Evolutionary conservation across 2,113 vertebrate genomes (phyloP), one percentile per base, ranked within the genome.

Genomic region (Barnardius zonarius): DNA sequence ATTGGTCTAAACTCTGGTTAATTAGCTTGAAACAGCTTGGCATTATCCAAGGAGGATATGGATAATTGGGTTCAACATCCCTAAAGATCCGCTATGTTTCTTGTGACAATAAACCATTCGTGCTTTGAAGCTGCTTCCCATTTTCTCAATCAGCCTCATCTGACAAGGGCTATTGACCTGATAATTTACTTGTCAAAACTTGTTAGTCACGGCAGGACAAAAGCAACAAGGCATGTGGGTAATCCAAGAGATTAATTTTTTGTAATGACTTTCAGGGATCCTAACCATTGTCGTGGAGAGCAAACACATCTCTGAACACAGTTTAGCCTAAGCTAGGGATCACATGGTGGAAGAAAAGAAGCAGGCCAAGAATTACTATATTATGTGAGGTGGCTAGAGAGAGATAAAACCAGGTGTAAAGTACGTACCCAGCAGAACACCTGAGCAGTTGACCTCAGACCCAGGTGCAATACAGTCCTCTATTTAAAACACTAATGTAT

Each of bases 111-210:
- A 96, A 95, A 93, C 88, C 89, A 77, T 95, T 96, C 59, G 72
- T 76, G 81, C 86, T 97, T 81, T 86, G 95, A 95, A 96, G 83
- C 78, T 79, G 83, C 69, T 93, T 93, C 92, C 74, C 22, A 0
- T 95, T 95, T 93, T 80, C 87, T 88, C 86, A 48, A 81, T 90
- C 96, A 93, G 93, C 70, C 82, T 85, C 9, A 14, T 87, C 91
- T 96, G 95, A 95, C 87, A 96, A 95, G 95, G 96, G 87, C 89
- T 95, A 97, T 84, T 92, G 92, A 96, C 90, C 93, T 91, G 94
- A 87, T 96, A 97, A 97, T 97, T 96, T 89, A 93, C 96, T 96
- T 97, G 97, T 97, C 97, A 97, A 95, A 97, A 97, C 74, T 86
- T 91, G 87, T 97, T 97, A 97, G 93, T 89, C 77, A 81, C 91